phyloP scores from a whole-genome alignment of 2,797 vertebrate genomes.

The Rhadinocentrus ornatus region DNA sequence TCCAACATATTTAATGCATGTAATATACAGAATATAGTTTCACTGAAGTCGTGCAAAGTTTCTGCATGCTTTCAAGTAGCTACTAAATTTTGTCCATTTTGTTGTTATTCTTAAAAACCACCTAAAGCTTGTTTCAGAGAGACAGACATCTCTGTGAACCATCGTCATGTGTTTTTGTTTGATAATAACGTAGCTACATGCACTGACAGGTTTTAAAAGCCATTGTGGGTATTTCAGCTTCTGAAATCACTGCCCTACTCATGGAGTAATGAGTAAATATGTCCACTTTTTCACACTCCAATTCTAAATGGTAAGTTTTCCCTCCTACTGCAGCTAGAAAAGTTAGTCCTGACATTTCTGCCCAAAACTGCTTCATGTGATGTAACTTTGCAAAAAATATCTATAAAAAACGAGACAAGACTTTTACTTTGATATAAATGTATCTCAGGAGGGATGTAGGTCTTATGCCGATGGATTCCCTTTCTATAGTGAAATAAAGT shows the following conservation, averaged over 20 bases:
- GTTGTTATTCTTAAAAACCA: not conserved
- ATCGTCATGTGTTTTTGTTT: not conserved
- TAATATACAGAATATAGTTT: no score
- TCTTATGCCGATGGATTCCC: slow-evolving; percentile 9
- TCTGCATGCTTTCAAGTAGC: not conserved
- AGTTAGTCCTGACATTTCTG: not conserved
- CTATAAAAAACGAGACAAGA: not conserved
- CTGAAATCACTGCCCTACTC: not conserved
- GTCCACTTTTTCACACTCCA: not conserved
- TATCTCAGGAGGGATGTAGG: slow-evolving; percentile 2
- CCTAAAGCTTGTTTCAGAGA: not conserved
- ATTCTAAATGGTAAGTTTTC: no score
- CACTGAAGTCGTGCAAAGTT: no score
- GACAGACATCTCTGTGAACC: not conserved
- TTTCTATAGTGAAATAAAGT: slow-evolving; percentile 8
- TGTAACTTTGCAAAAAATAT: not conserved
- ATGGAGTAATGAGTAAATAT: not conserved
- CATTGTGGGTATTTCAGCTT: not conserved
- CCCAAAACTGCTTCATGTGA: slow-evolving; percentile 1
- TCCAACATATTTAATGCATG: no score
- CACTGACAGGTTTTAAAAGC: not conserved
- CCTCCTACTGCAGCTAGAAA: no score
- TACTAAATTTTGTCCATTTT: no score
- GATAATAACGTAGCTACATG: no score
- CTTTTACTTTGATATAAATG: slow-evolving; percentile 14